These are phyloP conservation scores for Galaxea fascicularis DNA, from an alignment of 92 coral and sea anemone genomes.

Conservation along the genomic window DNA sequence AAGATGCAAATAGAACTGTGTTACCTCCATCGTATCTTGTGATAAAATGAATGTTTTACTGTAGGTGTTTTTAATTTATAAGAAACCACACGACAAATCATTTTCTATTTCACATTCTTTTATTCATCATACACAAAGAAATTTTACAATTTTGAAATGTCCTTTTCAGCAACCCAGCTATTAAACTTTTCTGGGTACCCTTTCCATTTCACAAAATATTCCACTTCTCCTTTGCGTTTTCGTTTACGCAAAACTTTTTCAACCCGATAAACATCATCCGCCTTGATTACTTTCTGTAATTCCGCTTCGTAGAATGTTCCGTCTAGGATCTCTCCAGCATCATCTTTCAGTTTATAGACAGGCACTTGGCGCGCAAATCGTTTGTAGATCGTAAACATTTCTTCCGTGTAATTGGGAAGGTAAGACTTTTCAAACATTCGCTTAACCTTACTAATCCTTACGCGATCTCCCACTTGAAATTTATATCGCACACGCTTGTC, in stretches of 20 bases:
- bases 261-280: too few species aligned
- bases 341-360: conserved; percentile 51
- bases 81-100: conserved; percentile 8
- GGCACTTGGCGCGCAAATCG: conserved; percentile 34
- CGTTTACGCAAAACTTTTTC: too few species aligned
- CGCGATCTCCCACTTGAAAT: conserved; percentile 45
- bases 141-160: conserved; percentile 29
- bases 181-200: too few species aligned
- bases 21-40: conserved; percentile 53
- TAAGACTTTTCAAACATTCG: conserved; percentile 51
- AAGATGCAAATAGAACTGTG: conserved; percentile 60
- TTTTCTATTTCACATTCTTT: not conserved
- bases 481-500: conserved; percentile 29
- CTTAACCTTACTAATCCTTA: conserved; percentile 46
- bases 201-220: too few species aligned
- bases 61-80: too few species aligned
- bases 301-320: conserved; percentile 61
- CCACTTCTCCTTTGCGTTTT: too few species aligned
- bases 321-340: conserved; percentile 39
- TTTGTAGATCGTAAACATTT: conserved; percentile 49
- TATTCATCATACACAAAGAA: not conserved
- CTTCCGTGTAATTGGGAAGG: conserved; percentile 57
- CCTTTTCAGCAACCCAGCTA: conserved; percentile 41
- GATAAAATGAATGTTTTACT: too few species aligned
- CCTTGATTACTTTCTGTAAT: conserved; percentile 42